Conservation (phyloP, 2,113 vertebrate genomes). For the Aplodontia rufa region DNA sequence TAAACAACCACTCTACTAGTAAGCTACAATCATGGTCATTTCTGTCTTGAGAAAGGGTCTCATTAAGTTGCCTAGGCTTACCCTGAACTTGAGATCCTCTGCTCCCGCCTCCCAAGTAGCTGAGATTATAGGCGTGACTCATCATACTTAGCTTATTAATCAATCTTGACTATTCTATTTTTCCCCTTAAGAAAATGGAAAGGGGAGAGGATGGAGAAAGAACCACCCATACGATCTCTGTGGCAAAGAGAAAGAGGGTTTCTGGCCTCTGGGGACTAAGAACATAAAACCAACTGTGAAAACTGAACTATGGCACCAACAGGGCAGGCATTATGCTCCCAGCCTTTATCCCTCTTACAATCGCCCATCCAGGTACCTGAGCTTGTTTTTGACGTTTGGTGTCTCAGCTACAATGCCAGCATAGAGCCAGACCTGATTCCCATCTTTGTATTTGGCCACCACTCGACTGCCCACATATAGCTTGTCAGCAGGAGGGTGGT, state of each 20-base stretch:
- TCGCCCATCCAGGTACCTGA: constrained; percentile 87
- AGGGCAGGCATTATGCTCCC: not conserved
- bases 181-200: not conserved
- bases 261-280: not conserved
- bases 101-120: not conserved
- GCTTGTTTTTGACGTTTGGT: constrained; percentile 95
- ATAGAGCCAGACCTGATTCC: constrained; percentile 96
- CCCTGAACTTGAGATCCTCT: not conserved
- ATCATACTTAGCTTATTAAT: not conserved
- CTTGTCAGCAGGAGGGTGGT: constrained; percentile 91
- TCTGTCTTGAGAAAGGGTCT: not conserved
- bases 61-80: not conserved
- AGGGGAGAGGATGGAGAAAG: not conserved
- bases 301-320: not conserved
- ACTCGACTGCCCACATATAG: constrained; percentile 95
- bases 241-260: not conserved
- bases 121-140: not conserved
- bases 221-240: not conserved
- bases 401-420: constrained; percentile 98
- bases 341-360: not conserved
- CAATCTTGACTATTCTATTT: not conserved
- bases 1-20: not conserved
- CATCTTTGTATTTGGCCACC: constrained; percentile 97
- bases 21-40: not conserved
- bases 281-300: not conserved